Base-by-base conservation (phyloP, 53 echinoderm and acorn worm genomes). In the Holothuria leucospilota region DNA sequence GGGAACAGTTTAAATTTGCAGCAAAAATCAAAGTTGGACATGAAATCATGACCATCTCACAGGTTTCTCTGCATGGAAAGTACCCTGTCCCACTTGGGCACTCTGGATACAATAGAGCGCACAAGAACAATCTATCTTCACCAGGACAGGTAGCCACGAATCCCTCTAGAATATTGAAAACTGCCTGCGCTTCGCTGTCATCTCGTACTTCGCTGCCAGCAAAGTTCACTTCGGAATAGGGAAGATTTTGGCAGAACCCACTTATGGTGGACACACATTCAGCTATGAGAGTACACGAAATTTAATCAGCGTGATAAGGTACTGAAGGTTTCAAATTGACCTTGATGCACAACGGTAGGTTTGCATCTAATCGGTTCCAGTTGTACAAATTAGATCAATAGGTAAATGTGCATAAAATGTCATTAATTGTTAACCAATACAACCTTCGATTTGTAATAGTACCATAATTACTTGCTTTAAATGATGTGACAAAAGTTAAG, bases 61-160 rank as follows among this genome's bases (percentile, higher is more conserved):
- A 72, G 21, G 18, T 20, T 46, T 72, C 46, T 72, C 34, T 39
- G 34, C 72, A 72, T 20, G 39, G 72, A 39, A 72, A 72, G 72
- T 72, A 72, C n/a, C 72, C 72, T 46, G 40, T 18, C 10, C 40
- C 72, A 72, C 9, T 21, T 3, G 72, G 72, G 46, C 72, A 72
- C 46, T 72, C 72, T n/a, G 72, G 40, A 46, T 39, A 72, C 14
- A 72, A 14, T 16, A 72, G 38, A 13, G 40, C 39, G 42, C 72
- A 72, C 40, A 72, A 46, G 39, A 72, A 72, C 20, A 72, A 24
- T n/a, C 23, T 13, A 20, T 39, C 72, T 23, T 23, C n/a, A 20
- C 23, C 49, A n/a, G 72, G 72, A 23, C 72, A 72, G 23, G 34
- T 46, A 18, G 21, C 72, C 2, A 72, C 11, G 8, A 72, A 16